Conservation (phyloP, 2,113 vertebrate genomes). For the Scopus umbretta region DNA sequence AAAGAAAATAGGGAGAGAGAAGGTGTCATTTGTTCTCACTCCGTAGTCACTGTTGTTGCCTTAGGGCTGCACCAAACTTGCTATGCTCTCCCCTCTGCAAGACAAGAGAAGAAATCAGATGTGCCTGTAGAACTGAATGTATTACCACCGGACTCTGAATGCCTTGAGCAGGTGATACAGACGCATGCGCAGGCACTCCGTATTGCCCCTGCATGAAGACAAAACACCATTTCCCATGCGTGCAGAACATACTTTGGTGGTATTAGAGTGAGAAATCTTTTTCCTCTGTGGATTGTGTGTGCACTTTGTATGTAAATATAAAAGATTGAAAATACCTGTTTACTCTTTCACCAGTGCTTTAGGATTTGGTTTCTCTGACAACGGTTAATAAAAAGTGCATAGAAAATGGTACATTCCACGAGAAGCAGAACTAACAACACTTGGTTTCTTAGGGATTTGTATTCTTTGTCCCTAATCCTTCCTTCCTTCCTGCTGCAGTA, state of each 20-base stretch:
- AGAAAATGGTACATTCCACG: fast-evolving
- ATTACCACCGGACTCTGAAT: background rate
- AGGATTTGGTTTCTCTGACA: background rate
- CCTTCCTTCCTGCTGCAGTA: background rate
- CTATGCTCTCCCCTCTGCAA: background rate
- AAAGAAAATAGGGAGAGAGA: background rate
- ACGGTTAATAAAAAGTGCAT: background rate
- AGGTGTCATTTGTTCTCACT: background rate
- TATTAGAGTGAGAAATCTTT: background rate
- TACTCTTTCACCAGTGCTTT: background rate
- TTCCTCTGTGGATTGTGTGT: background rate
- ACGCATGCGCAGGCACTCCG: background rate
- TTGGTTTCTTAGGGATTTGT: background rate
- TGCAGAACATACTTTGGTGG: background rate
- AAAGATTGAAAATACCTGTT: background rate
- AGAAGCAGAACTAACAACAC: background rate
- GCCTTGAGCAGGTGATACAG: background rate
- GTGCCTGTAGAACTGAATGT: background rate
- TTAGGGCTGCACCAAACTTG: background rate
- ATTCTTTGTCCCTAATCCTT: background rate
- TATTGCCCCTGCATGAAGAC: background rate
- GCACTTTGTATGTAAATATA: background rate
- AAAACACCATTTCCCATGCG: background rate
- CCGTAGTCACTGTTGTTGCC: background rate
- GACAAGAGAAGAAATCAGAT: background rate